Base-by-base conservation (phyloP, 2,113 vertebrate genomes). In the Cariama cristata region DNA sequence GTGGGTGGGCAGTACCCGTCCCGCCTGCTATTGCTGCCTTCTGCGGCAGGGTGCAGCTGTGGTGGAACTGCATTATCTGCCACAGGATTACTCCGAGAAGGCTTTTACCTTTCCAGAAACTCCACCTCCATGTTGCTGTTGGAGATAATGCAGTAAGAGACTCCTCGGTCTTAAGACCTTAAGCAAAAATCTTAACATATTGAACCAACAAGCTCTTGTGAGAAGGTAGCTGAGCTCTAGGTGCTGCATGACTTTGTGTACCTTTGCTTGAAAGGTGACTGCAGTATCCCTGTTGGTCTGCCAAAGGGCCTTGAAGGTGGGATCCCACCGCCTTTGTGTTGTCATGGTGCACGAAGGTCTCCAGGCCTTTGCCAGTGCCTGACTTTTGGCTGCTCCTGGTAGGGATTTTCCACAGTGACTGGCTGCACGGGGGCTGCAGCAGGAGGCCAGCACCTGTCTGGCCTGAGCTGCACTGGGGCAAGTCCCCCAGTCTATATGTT, bases 241-340 rank as follows among this genome's bases (percentile, higher is more conserved):
- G 8, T 14, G 44, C 45, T 21, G 3, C 2, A 0, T 2, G 2
- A 0, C 28, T 22, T 26, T 3, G 20, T 1, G 0, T 20, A 3
- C 4, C 2, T 0, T 24, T 4, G 21, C 8, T 49, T 1, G 1
- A 50, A 40, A 33, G 30, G 66, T 0, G 1, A 20, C 22, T 2
- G 0, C 8, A 3, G 47, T 2, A 2, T 16, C 42, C 24, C 23
- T 42, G 10, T 3, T 24, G 13, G 6, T 35, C 18, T 33, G 68
- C n/a, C 20, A 6, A 40, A 16, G 38, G 28, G 9, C 40, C 35
- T 40, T 6, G 2, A 14, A 66, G 50, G n/a, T 21, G 59, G 12
- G 2, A 47, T 44, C 23, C 30, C 53, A 3, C 22, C 5, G 2
- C 26, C 5, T 12, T 33, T 8, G 3, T 24, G 7, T 11, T 2